These are phyloP conservation scores for Perca schrenkii DNA, from an alignment of 2,113 vertebrate species.

Conservation along the genomic window DNA sequence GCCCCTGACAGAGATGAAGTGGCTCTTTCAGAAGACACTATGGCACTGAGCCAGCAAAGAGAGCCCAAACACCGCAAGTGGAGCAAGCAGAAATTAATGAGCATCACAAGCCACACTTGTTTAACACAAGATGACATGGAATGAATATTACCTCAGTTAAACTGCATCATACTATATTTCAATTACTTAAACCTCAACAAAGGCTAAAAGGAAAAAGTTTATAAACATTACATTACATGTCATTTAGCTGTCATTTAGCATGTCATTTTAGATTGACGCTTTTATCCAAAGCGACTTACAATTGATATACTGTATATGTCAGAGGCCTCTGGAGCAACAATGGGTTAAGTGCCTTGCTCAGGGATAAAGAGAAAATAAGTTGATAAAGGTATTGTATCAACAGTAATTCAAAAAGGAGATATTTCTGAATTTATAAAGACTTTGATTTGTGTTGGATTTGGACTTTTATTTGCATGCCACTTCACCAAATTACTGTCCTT, in stretches of 20 bases:
- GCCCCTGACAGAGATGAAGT: constrained; percentile 94
- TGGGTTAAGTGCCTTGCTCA: too few species aligned
- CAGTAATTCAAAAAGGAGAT: not conserved
- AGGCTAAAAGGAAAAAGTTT: constrained; percentile 2
- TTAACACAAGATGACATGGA: constrained; percentile 90
- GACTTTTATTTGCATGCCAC: constrained; percentile 14
- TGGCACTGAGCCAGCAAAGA: constrained; percentile 87
- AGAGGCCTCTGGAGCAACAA: too few species aligned
- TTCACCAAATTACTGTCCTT: not conserved
- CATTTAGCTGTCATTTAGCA: too few species aligned
- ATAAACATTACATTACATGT: too few species aligned
- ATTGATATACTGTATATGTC: too few species aligned
- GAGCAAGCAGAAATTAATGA: constrained; percentile 95
- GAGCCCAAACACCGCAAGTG: constrained; percentile 85
- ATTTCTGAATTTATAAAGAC: not conserved
- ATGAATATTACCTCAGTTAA: constrained; percentile 85
- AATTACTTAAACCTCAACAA: constrained; percentile 57
- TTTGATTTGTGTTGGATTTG: constrained; percentile 3
- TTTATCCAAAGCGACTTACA: too few species aligned
- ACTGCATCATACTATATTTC: constrained; percentile 77
- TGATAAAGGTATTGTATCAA: constrained; percentile 1
- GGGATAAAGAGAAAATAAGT: not conserved
- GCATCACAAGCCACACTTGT: constrained; percentile 89
- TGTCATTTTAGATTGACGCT: too few species aligned
- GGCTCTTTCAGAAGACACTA: constrained; percentile 89